Conservation (phyloP, 2,888 invertebrate species). For the Chrysina gloriosa region DNA sequence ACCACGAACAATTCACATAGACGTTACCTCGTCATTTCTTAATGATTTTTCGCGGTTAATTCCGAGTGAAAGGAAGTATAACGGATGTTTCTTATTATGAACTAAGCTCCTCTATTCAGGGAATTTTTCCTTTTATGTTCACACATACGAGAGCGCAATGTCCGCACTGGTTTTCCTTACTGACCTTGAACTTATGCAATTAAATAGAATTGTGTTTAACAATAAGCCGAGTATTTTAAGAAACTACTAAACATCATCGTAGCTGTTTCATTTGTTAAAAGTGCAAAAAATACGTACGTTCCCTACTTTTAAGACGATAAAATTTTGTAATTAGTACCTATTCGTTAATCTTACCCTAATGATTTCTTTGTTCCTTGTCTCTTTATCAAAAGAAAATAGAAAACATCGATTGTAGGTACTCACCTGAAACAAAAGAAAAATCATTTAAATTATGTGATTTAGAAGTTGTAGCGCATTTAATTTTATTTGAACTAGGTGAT, state of each 20-base stretch:
- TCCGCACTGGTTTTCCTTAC: background rate
- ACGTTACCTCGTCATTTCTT: background rate
- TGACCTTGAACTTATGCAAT: conserved; percentile 31
- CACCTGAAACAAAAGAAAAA: conserved; percentile 12
- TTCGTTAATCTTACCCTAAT: no score
- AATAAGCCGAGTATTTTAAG: background rate
- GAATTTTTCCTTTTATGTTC: background rate
- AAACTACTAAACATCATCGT: background rate
- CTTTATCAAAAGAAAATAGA: no score
- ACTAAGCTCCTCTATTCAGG: conserved; percentile 1
- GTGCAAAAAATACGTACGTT: no score
- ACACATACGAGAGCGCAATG: conserved; percentile 17
- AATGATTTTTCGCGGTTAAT: conserved; percentile 1
- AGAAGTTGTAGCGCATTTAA: no score
- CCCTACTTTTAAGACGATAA: no score
- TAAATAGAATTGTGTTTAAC: conserved; percentile 1
- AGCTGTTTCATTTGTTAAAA: no score
- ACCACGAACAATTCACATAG: background rate
- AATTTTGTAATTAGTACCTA: no score
- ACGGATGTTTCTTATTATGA: conserved; percentile 7
- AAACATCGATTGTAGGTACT: background rate
- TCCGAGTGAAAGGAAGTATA: conserved; percentile 19
- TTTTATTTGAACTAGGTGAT: no score
- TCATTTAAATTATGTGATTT: background rate
- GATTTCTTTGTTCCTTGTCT: no score